Percentiles rank a stretch among this genome's conserved stretches.
Conservation (phyloP, 2,888 invertebrate genomes). For the Polymixis flavicincta region DNA sequence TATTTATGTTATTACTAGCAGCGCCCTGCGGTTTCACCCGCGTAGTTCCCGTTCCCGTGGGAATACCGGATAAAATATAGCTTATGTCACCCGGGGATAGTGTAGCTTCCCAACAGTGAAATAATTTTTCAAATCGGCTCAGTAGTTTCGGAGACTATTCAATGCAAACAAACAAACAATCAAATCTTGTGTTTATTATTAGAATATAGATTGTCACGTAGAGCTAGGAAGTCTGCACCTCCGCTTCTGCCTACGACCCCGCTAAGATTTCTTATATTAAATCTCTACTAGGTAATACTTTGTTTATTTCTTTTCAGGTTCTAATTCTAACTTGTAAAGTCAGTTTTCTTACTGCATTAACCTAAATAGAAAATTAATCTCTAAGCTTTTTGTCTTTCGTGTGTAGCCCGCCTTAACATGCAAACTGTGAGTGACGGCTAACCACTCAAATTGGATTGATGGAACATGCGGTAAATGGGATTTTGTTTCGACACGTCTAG, state of each 20-base stretch:
- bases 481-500: conserved; percentile 24
- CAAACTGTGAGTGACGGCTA: conserved; percentile 35
- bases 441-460: conserved; percentile 26
- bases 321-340: not conserved
- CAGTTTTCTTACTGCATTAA: not conserved
- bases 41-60: too few relatives aligned
- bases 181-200: too few relatives aligned
- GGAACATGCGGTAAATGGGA: conserved; percentile 15
- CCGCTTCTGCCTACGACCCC: not conserved
- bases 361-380: not conserved
- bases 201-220: too few relatives aligned
- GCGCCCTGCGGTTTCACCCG: too few relatives aligned
- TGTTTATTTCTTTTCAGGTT: not conserved
- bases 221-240: not conserved
- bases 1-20: too few relatives aligned
- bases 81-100: too few relatives aligned
- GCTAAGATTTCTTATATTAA: not conserved
- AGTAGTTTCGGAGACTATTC: too few relatives aligned
- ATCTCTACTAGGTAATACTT: not conserved
- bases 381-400: not conserved
- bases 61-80: too few relatives aligned
- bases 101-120: too few relatives aligned
- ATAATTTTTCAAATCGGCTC: too few relatives aligned
- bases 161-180: too few relatives aligned
- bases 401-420: conserved; percentile 8